phyloP scores from a whole-genome alignment of 1,140 invertebrate genomes.

The Drosophila repletoides region DNA sequence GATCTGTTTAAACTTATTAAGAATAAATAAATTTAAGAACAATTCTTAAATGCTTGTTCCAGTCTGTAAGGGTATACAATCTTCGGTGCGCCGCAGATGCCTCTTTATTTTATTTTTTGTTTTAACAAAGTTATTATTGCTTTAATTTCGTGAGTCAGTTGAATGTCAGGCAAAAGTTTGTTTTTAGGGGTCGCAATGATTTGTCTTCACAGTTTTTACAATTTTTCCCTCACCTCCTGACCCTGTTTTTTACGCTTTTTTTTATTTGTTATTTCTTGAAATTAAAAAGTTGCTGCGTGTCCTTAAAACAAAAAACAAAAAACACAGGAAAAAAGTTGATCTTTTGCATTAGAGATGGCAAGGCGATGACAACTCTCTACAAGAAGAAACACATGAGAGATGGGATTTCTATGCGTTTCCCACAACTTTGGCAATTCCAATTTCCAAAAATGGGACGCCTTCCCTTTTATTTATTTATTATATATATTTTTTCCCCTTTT shows the following conservation, averaged over 20 bases:
- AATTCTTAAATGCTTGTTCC: too few relatives aligned
- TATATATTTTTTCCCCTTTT: neutral
- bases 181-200: constrained; percentile 32
- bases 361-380: constrained; percentile 10
- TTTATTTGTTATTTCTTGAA: constrained; percentile 47
- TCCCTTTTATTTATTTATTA: constrained; percentile 1
- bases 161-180: constrained; percentile 39
- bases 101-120: constrained; percentile 17
- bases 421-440: constrained; percentile 4
- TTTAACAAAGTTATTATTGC: constrained; percentile 75
- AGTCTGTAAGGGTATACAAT: neutral
- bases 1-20: too few relatives aligned
- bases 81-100: neutral
- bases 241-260: neutral
- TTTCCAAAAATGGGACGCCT: too few relatives aligned
- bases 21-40: too few relatives aligned
- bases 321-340: constrained; percentile 3
- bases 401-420: constrained; percentile 25
- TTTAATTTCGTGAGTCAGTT: constrained; percentile 76
- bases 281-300: constrained; percentile 67
- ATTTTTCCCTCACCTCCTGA: neutral
- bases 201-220: constrained; percentile 27
- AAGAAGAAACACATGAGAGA: constrained; percentile 18
- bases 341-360: constrained; percentile 30
- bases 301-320: constrained; percentile 11